Base-by-base conservation (phyloP, 1,140 invertebrate genomes). In the Procambarus clarkii region DNA sequence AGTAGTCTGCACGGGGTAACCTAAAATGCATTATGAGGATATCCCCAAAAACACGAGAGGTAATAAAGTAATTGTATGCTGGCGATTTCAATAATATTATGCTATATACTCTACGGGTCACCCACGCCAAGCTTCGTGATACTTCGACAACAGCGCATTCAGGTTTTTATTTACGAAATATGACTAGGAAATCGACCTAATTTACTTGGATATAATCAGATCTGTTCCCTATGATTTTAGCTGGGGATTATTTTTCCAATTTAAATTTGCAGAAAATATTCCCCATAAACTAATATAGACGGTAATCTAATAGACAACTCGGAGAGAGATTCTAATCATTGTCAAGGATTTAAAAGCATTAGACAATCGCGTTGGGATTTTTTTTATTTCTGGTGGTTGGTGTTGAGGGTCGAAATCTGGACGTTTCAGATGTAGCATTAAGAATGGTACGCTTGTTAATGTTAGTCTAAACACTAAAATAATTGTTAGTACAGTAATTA, bases 191-290 rank as follows among this genome's bases (percentile, higher is more conserved):
- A 64, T 64, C 0, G 18, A 15, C 15, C 60, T 64, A 64, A 64
- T 64, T 64, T 15, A 64, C 60, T 64, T 21, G 60, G 60, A 64
- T 64, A 64, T 64, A 64, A 64, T 64, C 60, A 64, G 18, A 64
- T 64, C 60, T 64, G 3, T 18, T 64, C 60, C 15, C 13, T 64
- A 64, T 21, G 60, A 18, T 64, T 64, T 64, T 64, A 11, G 50
- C 13, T 15, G 60, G 60, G 60, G 60, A 64, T 64, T 64, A 64
- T 64, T 64, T 64, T 64, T 64, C 60, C 60, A 64, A 64, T 64
- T 64, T 64, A 64, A 64, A 64, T 64, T 64, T 64, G 60, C 60
- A 64, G 60, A 64, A 64, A 64, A 64, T 64, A 64, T 64, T 64
- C 13, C 60, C n/a, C 13, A 15, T 64, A 64, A 64, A 64, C 60